phyloP scores from a whole-genome alignment of 2,113 vertebrate species.

The Drymodes brunneopygia region DNA sequence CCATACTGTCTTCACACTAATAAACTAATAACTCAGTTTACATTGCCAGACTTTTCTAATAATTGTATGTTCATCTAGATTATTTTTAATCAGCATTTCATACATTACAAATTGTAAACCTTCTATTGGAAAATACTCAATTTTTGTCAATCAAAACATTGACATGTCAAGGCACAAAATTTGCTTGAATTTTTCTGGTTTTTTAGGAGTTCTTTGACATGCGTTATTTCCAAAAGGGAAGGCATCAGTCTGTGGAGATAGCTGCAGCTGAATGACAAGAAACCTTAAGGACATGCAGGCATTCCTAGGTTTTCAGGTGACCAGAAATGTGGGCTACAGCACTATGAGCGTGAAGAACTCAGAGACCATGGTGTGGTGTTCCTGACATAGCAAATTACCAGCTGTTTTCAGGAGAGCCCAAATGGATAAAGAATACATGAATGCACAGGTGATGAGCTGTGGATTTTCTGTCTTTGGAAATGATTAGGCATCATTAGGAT shows the following conservation, averaged over 20 bases:
- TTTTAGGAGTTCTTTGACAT: slow-evolving; percentile 41
- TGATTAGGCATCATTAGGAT: rapidly evolving
- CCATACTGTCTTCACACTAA: neutral
- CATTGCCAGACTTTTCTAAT: neutral
- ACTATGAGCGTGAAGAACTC: slow-evolving; percentile 70
- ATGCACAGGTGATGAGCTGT: slow-evolving; percentile 71
- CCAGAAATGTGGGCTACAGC: slow-evolving; percentile 62
- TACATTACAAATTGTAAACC: neutral
- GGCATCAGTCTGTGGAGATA: neutral
- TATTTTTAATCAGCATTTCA: neutral
- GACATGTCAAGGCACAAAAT: neutral
- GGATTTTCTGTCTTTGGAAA: neutral
- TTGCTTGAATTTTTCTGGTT: neutral
- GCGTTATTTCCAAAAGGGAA: slow-evolving; percentile 17
- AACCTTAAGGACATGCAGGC: slow-evolving; percentile 69
- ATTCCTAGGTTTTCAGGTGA: slow-evolving; percentile 74
- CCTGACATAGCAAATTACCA: slow-evolving; percentile 70
- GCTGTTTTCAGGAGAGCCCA: slow-evolving; percentile 70
- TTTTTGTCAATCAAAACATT: neutral
- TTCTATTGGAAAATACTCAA: neutral
- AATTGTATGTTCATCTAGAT: neutral
- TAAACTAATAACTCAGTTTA: neutral
- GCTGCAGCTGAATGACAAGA: neutral
- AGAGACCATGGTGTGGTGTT: slow-evolving; percentile 67
- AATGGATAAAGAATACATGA: slow-evolving; percentile 71